Percentiles rank a stretch among this genome's conserved stretches.
Conservation (phyloP, 2,797 vertebrate species). For the Pangasius krempfi region DNA sequence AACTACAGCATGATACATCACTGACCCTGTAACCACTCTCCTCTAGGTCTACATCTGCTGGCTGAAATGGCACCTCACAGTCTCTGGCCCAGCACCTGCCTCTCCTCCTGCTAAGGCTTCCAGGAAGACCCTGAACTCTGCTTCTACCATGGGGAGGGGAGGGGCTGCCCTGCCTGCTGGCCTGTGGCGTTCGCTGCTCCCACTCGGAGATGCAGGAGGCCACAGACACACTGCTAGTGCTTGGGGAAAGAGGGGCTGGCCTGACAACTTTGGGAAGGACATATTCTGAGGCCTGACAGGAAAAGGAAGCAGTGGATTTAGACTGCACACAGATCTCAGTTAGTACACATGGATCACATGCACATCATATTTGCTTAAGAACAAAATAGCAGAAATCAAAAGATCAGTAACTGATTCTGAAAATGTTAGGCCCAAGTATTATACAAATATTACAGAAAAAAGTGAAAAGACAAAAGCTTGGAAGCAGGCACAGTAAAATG, state of each 20-base stretch:
- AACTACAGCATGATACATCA: constrained; percentile 64
- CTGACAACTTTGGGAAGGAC: constrained; percentile 67
- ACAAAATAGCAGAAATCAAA: not conserved
- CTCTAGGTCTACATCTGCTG: constrained; percentile 80
- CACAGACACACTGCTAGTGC: constrained; percentile 85
- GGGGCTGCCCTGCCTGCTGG: constrained; percentile 67
- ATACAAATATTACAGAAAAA: not conserved
- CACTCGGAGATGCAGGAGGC: constrained; percentile 89
- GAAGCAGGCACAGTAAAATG: not conserved
- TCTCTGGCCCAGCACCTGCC: constrained; percentile 78
- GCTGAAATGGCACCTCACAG: constrained; percentile 68
- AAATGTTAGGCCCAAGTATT: not conserved
- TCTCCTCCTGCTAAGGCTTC: constrained; percentile 74
- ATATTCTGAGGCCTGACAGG: constrained; percentile 68
- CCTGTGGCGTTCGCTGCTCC: constrained; percentile 86
- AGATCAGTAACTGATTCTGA: not conserved
- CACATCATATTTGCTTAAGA: constrained; percentile 20
- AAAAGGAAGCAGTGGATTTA: constrained; percentile 65
- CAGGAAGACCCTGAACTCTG: constrained; percentile 69
- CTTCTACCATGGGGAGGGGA: constrained; percentile 64
- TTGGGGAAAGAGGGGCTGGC: constrained; percentile 76
- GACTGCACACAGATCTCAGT: constrained; percentile 55
- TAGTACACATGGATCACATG: constrained; percentile 51
- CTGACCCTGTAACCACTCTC: constrained; percentile 85
- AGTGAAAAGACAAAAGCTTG: not conserved